Evolutionary conservation across 2,888 invertebrate species (phyloP), one percentile per base, ranked within the genome.

Genomic region (Amaurobius ferox): DNA sequence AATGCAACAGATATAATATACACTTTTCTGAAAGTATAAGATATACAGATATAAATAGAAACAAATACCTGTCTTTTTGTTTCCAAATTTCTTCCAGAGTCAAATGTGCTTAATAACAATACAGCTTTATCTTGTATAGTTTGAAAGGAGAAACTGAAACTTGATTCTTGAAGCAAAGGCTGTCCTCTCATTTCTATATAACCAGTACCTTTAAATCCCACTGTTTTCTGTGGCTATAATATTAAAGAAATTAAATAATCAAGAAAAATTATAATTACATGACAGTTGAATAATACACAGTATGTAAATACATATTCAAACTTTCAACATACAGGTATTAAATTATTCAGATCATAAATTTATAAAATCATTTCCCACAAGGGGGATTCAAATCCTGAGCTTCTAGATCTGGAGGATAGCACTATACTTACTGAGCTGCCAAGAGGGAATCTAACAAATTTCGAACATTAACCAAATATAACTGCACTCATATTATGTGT

Each of bases 131-230:
- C 90, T 83, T 94, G 93, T 11, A 93, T 91, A 0, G 96, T 94
- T 72, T 95, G 93, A 92, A 97, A 96, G 2, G 96, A 94, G 83
- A 97, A 93, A 0, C 95, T 95, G 1, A 96, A 92, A 1, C 94
- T 93, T 0, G 95, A 94, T 35, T 87, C 81, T 62, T 78, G 55
- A 0, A 93, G 93, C 7, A 96, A 91, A 0, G 94, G 92, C 16
- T 94, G 94, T 0, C 95, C 94, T 0, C 94, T 92, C 35, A 97
- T 92, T 90, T 96, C 95, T 61, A 97, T 92, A 91, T 94, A 96
- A 5, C 97, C 97, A 35, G 94, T 93, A 5, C 96, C 96, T 89
- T 94, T 94, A 89, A 96, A 95, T 87, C 96, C 95, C 32, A 95
- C 95, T 76, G 95, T 94, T 78, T 93, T 93, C 66, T 94, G 91